Evolutionary conservation across 2,113 vertebrate genomes (phyloP).

Genomic region (Psittacus erithacus): DNA sequence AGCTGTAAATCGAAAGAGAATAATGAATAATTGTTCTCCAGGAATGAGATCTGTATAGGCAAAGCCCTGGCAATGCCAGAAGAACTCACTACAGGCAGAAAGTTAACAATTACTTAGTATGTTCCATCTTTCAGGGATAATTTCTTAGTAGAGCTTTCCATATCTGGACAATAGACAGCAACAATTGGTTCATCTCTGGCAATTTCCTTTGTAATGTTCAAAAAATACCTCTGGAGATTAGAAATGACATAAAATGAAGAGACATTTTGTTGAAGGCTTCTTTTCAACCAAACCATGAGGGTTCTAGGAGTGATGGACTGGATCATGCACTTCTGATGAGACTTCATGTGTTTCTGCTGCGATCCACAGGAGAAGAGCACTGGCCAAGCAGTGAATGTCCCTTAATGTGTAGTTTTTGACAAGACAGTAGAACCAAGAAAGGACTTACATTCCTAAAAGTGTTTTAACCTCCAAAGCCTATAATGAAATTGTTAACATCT

Average conservation of each 20-base stretch:
- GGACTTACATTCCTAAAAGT: neutral
- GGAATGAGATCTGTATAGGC: neutral
- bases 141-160: neutral
- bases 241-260: conserved; percentile 50
- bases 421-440: neutral
- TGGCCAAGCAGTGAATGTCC: neutral
- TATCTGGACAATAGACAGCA: neutral
- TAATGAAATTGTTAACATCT: neutral
- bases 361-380: neutral
- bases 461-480: neutral
- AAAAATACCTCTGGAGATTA: conserved; percentile 23
- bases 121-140: neutral
- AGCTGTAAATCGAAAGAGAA: conserved; percentile 18
- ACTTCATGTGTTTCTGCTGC: neutral
- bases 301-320: neutral
- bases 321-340: neutral
- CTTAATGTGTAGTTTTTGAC: neutral
- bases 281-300: neutral
- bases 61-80: neutral
- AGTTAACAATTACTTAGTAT: neutral
- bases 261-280: conserved; percentile 9
- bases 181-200: conserved; percentile 3
- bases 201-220: conserved; percentile 47
- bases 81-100: neutral
- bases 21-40: neutral